Evolutionary conservation across 2,888 invertebrate genomes (phyloP).

Genomic region (Lumbricus terrestris): DNA sequence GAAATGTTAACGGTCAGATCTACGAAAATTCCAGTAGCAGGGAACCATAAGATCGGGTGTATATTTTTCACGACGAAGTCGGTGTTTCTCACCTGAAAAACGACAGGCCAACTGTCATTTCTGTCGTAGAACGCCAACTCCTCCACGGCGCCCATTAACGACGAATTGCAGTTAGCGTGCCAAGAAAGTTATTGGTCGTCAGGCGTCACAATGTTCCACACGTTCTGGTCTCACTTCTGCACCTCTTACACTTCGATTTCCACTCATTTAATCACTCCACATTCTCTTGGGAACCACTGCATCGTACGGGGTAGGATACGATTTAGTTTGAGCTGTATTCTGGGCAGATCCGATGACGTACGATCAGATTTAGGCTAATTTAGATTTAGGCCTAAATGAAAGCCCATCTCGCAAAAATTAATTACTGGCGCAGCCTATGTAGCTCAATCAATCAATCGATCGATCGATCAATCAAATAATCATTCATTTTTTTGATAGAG

Average conservation of each 20-base stretch:
- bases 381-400: not conserved
- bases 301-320: not conserved
- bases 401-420: no score
- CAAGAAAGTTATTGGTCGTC: not conserved
- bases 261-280: not conserved
- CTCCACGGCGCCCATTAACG: constrained; percentile 11
- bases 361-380: not conserved
- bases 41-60: not conserved
- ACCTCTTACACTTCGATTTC: not conserved
- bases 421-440: no score
- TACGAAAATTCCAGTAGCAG: not conserved
- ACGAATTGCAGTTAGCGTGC: not conserved
- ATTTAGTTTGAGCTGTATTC: not conserved
- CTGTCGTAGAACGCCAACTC: constrained; percentile 16
- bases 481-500: no score
- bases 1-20: not conserved
- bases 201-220: not conserved
- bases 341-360: not conserved
- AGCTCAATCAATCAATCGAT: no score
- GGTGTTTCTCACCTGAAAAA: constrained; percentile 18
- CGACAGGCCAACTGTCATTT: constrained; percentile 20
- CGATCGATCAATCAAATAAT: no score
- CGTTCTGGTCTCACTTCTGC: not conserved
- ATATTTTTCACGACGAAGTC: no score
- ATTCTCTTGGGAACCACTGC: not conserved